Evolutionary conservation across 2,888 invertebrate species (phyloP).

Genomic region (Troides helena): DNA sequence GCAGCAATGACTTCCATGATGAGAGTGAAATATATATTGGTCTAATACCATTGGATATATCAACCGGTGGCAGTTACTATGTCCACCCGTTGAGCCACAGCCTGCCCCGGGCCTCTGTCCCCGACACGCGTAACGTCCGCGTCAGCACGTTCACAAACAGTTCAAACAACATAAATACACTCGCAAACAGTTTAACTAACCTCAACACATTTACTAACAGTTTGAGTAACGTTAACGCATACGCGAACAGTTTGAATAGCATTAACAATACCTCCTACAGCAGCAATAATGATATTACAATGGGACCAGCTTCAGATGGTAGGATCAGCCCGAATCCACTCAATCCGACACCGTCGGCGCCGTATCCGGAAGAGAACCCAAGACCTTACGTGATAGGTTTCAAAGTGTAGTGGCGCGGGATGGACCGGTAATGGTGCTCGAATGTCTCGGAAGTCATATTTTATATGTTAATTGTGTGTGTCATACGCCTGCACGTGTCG

Average conservation of each 20-base stretch:
- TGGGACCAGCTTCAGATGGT: background rate
- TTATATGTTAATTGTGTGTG: too few species aligned
- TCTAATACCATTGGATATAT: slow-evolving; percentile 44
- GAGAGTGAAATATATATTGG: slow-evolving; percentile 59
- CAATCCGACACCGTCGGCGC: slow-evolving; percentile 21
- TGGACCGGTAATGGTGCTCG: too few species aligned
- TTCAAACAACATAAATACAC: background rate
- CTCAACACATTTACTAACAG: background rate
- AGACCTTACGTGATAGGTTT: slow-evolving; percentile 30
- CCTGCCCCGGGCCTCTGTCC: slow-evolving; percentile 41
- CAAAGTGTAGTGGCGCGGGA: slow-evolving; percentile 7
- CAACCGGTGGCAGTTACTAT: slow-evolving; percentile 36
- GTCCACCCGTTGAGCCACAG: slow-evolving; percentile 49
- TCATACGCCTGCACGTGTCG: too few species aligned
- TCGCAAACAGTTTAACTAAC: background rate
- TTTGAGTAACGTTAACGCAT: background rate
- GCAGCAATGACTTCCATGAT: slow-evolving; percentile 53
- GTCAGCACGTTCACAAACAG: background rate
- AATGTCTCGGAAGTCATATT: too few species aligned
- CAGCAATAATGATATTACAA: background rate
- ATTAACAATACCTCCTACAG: background rate
- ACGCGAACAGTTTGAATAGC: background rate
- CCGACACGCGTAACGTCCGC: background rate
- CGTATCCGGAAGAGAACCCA: slow-evolving; percentile 7
- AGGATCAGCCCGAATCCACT: background rate